Base-by-base conservation (phyloP, 2,113 vertebrate genomes). In the Pycnonotus jocosus region DNA sequence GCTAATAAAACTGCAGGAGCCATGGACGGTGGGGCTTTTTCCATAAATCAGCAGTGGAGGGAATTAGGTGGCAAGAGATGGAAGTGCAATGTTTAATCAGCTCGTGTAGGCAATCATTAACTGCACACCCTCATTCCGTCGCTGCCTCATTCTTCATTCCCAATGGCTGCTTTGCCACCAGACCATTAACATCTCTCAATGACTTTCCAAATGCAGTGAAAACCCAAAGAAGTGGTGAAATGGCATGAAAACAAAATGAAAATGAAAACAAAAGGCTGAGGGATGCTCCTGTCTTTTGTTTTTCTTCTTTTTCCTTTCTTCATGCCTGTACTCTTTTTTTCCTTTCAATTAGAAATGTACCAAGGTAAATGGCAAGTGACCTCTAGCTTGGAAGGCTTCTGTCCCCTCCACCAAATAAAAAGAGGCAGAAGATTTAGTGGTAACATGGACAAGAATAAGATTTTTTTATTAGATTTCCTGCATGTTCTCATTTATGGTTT, bases 31-130 rank as follows among this genome's bases (percentile, higher is more conserved):
- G 93, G 88, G 35, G 8, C 86, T 96, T 96, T 85, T 74, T 44
- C 88, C 92, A 98, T 98, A 97, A 97, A 98, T 98, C 98, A 97
- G 86, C 20, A 0, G 38, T 81, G 88, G 93, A 94, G 94, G 96
- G 97, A 97, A 97, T 97, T 96, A 97, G 97, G 95, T 97, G 96
- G 96, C 92, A 95, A 97, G 95, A 96, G 97, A 96, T 84, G 95
- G 97, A 96, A 96, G 96, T 91, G 95, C 44, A 93, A 84, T 96
- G 95, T 97, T 97, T 98, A 97, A 98, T 98, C 97, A 98, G 97
- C 97, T 94, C 94, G 14, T 96, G 97, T 97, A 98, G 97, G 97
- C 97, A 98, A 97, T 97, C 97, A 97, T 98, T 98, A 98, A 94
- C 97, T 94, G 92, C 95, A 95, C 72, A 97, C 97, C 95, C 96